Base-by-base conservation (phyloP, 1,140 invertebrate species). In the Ips nitidus region DNA sequence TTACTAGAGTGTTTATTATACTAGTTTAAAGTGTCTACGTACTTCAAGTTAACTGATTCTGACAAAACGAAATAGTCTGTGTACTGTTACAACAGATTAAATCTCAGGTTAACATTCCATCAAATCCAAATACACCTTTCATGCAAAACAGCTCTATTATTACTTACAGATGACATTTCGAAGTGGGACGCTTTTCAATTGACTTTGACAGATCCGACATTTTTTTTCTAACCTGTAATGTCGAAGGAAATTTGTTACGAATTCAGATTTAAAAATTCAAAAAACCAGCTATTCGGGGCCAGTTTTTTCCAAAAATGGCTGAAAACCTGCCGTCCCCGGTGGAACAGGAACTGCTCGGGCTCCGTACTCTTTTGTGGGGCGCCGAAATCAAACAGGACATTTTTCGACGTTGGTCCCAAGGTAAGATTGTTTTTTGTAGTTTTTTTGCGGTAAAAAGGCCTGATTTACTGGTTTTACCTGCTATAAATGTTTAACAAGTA, bases 321-420 rank as follows among this genome's bases (percentile, higher is more conserved):
- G 77, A 79, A 68, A 76, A 61, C 63, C 61, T 75, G 68, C 77
- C 76, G 59, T 75, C 77, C 39, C 55, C 66, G 38, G 66, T 71
- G 76, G 82, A 80, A 71, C 77, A 79, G 43, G 87, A 89, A 75
- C 80, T 90, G 76, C 61, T 85, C 70, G 88, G 89, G 72, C 87
- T 94, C 52, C 88, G 87, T 75, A 87, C 86, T 45, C 81, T 95
- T 65, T 81, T 95, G 41, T 96, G 94, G 94, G 94, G 93, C 60
- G 83, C 86, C 67, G 83, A 85, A 76, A 87, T 95, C 45, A 93
- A 92, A 78, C 88, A 90, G 73, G 94, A 95, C 75, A 90, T 95
- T 66, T 95, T 95, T 79, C 85, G 86, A 73, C 85, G 93, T 79
- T 96, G 94, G 94, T 91, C 92, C 62, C 94, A 96, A 87, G 91